Percentiles rank a stretch among this genome's conserved stretches.
Conservation (phyloP, 2,113 vertebrate species). For the Pitta sordida region DNA sequence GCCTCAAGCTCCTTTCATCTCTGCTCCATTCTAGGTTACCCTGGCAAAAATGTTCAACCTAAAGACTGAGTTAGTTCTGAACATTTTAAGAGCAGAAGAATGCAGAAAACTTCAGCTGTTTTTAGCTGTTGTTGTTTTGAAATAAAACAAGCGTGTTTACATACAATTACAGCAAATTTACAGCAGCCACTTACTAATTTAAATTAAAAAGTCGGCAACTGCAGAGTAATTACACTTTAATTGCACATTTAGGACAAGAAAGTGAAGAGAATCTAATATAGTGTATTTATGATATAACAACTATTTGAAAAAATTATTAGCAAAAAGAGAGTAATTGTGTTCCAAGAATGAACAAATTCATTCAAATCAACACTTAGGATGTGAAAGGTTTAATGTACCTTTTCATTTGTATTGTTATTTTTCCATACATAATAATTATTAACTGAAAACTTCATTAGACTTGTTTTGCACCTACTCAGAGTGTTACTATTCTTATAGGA, state of each 20-base stretch:
- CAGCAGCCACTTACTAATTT: constrained; percentile 46
- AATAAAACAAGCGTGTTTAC: constrained; percentile 18
- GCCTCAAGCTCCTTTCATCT: not conserved
- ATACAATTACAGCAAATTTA: constrained; percentile 29
- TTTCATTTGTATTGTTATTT: constrained; percentile 24
- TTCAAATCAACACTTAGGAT: constrained; percentile 37
- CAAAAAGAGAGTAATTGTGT: constrained; percentile 21
- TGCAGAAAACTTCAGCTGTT: constrained; percentile 13
- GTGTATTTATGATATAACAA: constrained; percentile 56
- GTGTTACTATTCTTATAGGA: not conserved
- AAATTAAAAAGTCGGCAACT: constrained; percentile 61
- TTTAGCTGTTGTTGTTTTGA: constrained; percentile 35
- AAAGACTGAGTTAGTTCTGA: not conserved
- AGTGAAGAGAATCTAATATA: constrained; percentile 49
- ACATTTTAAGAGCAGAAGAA: not conserved
- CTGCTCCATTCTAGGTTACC: not conserved
- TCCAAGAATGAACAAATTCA: constrained; percentile 39
- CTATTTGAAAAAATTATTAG: constrained; percentile 40
- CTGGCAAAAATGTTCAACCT: not conserved
- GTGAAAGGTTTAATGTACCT: not conserved
- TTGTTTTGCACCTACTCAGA: not conserved
- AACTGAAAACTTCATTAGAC: constrained; percentile 34
- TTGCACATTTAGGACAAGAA: constrained; percentile 52
- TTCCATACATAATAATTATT: constrained; percentile 34
- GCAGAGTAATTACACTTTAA: constrained; percentile 60